Evolutionary conservation across 2,113 vertebrate genomes (phyloP), one percentile per base, ranked within the genome.

Genomic region (Cygnus atratus): DNA sequence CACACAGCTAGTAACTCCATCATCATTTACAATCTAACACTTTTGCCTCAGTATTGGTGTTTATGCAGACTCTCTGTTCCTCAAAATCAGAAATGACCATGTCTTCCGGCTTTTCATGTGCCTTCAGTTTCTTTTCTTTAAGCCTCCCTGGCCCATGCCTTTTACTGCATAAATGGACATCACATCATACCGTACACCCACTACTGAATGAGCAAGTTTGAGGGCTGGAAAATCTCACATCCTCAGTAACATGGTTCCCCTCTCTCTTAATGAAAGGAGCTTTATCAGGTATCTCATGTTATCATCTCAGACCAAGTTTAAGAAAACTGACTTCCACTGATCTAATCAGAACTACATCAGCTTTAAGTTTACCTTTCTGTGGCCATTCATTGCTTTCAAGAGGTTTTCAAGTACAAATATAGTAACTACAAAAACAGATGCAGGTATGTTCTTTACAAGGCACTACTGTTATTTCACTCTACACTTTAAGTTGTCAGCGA

Each of bases 91-190:
- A 72, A 71, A 61, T 25, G 4, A n/a, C 2, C 0, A 17, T 0
- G 12, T 48, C n/a, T 77, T 76, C 67, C 13, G 35, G 22, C 33
- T 7, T n/a, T 76, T 28, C 44, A 22, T 0, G 1, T 15, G 17
- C 41, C n/a, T 52, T 50, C 16, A 41, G 41, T 63, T 71, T 44
- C 37, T 59, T 41, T 39, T n/a, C 13, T 71, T 84, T 35, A 37
- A 0, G 0, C 10, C 81, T 82, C 31, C 70, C 46, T 66, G 26
- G 35, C 11, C 90, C 77, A 4, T 10, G 10, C 8, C 7, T 70
- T 61, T 66, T 39, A 33, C 37, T 50, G 12, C 25, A 41, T 12
- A 31, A 81, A 44, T 11, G 37, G 37, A 22, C 17, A 71, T 10
- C 50, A 46, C 29, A 48, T 78, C 37, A 58, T 1, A 58, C 14